These are phyloP conservation scores for Digitonthophagus gazella DNA, from an alignment of 2,888 invertebrate genomes.

Conservation along the genomic window DNA sequence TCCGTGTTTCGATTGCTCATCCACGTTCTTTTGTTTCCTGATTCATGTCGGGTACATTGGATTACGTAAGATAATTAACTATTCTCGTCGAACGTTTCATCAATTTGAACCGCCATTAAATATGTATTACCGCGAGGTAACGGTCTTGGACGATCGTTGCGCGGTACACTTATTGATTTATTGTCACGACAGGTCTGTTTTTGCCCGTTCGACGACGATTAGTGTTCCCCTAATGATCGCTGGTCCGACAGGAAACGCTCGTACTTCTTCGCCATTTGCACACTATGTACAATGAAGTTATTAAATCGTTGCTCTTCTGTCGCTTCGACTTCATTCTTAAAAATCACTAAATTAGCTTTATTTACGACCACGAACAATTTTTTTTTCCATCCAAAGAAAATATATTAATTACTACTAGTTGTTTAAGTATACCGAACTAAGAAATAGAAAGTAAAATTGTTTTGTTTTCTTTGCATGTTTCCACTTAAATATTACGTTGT, in stretches of 20 bases:
- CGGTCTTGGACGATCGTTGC: slow-evolving; percentile 6
- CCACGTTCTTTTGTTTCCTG: neutral
- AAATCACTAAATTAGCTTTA: neutral
- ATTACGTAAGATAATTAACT: slow-evolving; percentile 13
- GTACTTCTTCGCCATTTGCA: neutral
- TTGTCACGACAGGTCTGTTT: slow-evolving; percentile 16
- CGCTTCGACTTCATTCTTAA: neutral
- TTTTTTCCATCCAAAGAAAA: neutral
- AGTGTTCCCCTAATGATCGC: neutral
- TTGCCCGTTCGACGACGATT: neutral
- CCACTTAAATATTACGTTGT: neutral
- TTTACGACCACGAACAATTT: neutral
- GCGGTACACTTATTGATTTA: slow-evolving; percentile 15
- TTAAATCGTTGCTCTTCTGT: neutral
- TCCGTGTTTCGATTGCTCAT: too few species aligned
- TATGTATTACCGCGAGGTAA: slow-evolving; percentile 10
- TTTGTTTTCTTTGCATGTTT: neutral
- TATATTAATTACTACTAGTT: too few species aligned
- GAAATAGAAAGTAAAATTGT: neutral
- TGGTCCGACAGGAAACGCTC: neutral
- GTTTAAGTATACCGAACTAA: too few species aligned
- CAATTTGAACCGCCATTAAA: slow-evolving; percentile 14
- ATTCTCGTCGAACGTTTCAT: slow-evolving; percentile 13
- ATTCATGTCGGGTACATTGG: neutral
- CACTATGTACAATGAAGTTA: neutral